Percentiles rank a stretch among this genome's conserved stretches.
Evolutionary conservation across 2,113 vertebrate genomes (phyloP).

Genomic region (Python bivittatus): DNA sequence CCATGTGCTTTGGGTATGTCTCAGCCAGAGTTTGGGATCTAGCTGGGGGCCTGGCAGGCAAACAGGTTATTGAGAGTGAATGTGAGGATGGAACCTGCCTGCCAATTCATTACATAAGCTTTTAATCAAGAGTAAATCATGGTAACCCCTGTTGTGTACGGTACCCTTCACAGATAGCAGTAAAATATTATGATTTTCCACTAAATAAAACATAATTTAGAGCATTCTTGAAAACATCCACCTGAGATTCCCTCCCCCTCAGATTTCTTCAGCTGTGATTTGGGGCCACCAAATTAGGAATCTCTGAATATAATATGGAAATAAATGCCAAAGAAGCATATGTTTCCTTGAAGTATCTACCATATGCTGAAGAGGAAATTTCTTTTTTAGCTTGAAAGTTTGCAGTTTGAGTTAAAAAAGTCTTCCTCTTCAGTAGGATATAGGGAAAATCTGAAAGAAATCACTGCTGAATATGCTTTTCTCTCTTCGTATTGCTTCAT

Average conservation of each 20-base stretch:
- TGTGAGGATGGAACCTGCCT: background rate
- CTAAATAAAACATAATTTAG: background rate
- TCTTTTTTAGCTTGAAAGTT: background rate
- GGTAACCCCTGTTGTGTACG: background rate
- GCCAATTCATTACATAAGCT: background rate
- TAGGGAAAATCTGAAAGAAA: background rate
- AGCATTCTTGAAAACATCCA: background rate
- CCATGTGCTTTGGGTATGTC: background rate
- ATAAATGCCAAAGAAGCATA: background rate
- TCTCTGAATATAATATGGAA: too few relatives aligned
- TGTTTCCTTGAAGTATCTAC: background rate
- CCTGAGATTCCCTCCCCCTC: background rate
- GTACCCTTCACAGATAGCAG: background rate
- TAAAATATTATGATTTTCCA: background rate
- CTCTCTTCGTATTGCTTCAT: background rate
- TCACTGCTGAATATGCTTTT: background rate
- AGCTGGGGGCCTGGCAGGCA: too few relatives aligned
- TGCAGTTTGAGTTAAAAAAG: background rate
- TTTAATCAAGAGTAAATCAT: background rate
- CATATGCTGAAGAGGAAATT: background rate
- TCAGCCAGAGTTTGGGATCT: background rate
- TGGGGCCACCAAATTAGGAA: background rate
- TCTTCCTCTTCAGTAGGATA: background rate
- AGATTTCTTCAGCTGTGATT: background rate
- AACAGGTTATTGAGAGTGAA: background rate